Conservation (phyloP, 2,888 invertebrate genomes). For the Actias luna region DNA sequence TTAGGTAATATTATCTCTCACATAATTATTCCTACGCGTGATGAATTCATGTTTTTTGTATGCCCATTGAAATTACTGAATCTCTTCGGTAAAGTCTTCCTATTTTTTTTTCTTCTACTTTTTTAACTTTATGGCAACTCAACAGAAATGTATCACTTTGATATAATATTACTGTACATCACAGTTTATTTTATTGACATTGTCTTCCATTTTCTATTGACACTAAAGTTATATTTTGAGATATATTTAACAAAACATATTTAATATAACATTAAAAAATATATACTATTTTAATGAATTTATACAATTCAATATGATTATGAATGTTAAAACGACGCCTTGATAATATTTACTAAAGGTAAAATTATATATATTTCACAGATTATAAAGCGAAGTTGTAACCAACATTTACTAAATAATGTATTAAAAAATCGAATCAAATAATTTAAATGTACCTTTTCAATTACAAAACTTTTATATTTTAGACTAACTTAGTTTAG, state of each 20-base stretch:
- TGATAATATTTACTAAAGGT: neutral
- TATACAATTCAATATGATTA: neutral
- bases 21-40: conserved; percentile 18
- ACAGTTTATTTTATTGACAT: conserved; percentile 8
- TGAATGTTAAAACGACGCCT: neutral
- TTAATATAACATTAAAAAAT: neutral
- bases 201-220: conserved; percentile 34
- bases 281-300: neutral
- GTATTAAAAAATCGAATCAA: neutral
- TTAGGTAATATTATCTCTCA: neutral
- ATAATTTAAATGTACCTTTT: conserved; percentile 4
- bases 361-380: neutral
- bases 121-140: neutral
- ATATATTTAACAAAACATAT: neutral
- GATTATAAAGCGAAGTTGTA: neutral
- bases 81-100: conserved; percentile 18
- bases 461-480: neutral
- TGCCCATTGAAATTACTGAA: conserved; percentile 22
- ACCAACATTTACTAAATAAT: neutral
- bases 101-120: conserved; percentile 5
- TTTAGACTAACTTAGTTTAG: neutral
- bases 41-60: conserved; percentile 14
- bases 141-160: conserved; percentile 7
- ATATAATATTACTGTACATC: conserved; percentile 11
- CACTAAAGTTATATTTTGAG: neutral